phyloP scores from a whole-genome alignment of 2,113 vertebrate genomes.

The Chrysemys picta region DNA sequence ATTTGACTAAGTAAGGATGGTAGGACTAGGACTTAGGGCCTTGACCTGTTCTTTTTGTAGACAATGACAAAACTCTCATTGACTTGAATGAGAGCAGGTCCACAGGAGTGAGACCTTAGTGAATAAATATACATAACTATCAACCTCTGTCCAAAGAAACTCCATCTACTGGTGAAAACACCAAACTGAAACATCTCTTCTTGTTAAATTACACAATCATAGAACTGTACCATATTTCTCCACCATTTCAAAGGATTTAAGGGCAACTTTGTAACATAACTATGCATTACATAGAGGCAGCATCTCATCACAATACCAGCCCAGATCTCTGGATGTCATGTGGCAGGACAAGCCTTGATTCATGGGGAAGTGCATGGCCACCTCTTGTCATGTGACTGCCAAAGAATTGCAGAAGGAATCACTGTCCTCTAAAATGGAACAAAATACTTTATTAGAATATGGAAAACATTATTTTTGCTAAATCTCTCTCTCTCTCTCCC shows the following conservation, averaged over 20 bases:
- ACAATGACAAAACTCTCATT: not conserved
- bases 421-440: not conserved
- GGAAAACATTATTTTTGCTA: not conserved
- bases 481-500: not conserved
- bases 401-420: not conserved
- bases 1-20: not conserved
- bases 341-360: not conserved
- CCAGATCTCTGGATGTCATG: not conserved
- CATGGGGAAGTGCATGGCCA: not conserved
- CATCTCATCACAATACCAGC: not conserved
- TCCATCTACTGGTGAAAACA: not conserved
- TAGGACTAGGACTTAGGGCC: not conserved
- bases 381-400: not conserved
- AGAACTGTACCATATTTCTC: not conserved
- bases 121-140: not conserved
- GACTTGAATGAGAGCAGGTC: not conserved
- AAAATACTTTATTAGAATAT: not conserved
- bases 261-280: not conserved
- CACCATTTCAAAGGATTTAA: not conserved
- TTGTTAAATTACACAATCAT: not conserved
- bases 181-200: not conserved
- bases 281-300: not conserved
- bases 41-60: not conserved
- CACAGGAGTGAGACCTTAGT: not conserved
- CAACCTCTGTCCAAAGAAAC: not conserved